phyloP scores from a whole-genome alignment of 2,113 vertebrate species.

The pig (Sus scrofa) region DNA sequence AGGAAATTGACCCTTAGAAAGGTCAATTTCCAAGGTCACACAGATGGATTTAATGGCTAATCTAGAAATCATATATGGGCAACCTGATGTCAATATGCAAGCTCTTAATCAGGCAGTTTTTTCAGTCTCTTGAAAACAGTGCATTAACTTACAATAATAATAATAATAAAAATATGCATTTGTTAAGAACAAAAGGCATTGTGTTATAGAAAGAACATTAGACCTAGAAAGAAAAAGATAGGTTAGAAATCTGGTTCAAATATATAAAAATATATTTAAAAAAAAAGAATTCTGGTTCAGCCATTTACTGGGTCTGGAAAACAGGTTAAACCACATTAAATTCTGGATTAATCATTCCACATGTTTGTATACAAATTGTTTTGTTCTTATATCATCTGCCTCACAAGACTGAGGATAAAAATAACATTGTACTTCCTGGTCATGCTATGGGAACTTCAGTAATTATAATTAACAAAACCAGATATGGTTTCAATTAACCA shows the following conservation, averaged over 20 bases:
- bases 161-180: neutral
- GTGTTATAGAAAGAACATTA: neutral
- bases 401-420: neutral
- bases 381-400: neutral
- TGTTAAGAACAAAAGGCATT: neutral
- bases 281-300: neutral
- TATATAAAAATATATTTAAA: no score
- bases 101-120: neutral
- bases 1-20: neutral
- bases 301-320: neutral
- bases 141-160: neutral
- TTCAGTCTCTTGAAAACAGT: neutral
- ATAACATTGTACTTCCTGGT: neutral
- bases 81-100: neutral
- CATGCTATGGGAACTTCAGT: neutral
- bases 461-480: neutral
- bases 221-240: neutral
- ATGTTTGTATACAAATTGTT: neutral
- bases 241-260: no score
- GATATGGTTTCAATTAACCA: neutral
- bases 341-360: neutral
- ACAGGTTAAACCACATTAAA: neutral
- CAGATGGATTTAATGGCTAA: neutral
- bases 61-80: neutral
- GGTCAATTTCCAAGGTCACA: neutral